Conservation (phyloP, 2,113 vertebrate species). For the Chaetodon auriga region DNA sequence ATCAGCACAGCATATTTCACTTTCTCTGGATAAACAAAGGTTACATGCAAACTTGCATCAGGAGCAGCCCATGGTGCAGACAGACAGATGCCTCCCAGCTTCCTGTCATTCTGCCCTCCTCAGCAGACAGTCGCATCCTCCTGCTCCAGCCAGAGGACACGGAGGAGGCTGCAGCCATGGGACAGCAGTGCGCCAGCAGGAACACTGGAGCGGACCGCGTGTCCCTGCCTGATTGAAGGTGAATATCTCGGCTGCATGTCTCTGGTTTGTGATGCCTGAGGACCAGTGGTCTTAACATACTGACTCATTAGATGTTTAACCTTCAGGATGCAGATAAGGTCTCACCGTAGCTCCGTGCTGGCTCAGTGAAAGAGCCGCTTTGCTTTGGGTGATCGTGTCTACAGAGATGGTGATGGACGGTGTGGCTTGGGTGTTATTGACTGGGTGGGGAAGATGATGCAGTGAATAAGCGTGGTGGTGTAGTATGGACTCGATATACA, state of each 20-base stretch:
- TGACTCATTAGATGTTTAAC: constrained; percentile 8
- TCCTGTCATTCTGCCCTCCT: constrained; percentile 31
- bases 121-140: constrained; percentile 10
- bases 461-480: constrained; percentile 19
- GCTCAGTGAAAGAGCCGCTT: not conserved
- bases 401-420: not conserved
- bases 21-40: constrained; percentile 8
- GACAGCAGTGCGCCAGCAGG: constrained; percentile 1
- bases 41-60: constrained; percentile 32
- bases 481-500: not conserved
- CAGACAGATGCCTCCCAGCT: constrained; percentile 8
- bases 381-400: no score
- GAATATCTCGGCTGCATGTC: not conserved
- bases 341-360: fast-evolving
- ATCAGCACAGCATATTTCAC: not conserved
- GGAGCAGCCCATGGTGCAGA: not conserved
- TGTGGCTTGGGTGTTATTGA: not conserved
- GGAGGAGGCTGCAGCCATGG: constrained; percentile 45
- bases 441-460: constrained; percentile 23
- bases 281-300: no score
- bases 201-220: not conserved
- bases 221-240: constrained; percentile 43
- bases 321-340: constrained; percentile 25
- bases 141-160: constrained; percentile 25
- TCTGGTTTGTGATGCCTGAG: not conserved